These are phyloP conservation scores for Nomada hirtipes DNA, from an alignment of 2,888 invertebrate genomes.

Conservation along the genomic window DNA sequence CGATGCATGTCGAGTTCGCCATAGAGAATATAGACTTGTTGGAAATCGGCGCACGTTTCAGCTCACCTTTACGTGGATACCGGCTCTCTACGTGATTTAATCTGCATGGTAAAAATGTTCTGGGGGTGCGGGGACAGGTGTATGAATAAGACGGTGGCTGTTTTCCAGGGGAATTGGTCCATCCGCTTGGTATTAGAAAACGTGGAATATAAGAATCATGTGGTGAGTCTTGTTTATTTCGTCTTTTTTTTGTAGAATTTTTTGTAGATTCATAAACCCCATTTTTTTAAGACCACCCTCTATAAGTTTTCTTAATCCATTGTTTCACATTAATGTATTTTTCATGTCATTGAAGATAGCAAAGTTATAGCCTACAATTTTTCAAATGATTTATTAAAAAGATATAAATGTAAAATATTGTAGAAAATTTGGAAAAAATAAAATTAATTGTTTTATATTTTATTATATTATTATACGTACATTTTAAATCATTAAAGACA, in stretches of 20 bases:
- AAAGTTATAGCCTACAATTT: no score
- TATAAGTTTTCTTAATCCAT: no score
- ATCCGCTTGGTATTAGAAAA: not conserved
- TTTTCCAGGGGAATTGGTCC: conserved; percentile 2
- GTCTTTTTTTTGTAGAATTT: not conserved
- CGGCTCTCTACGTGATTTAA: conserved; percentile 56
- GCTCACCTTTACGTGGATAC: conserved; percentile 45
- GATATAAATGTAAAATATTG: no score
- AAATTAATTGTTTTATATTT: no score
- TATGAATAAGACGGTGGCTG: conserved; percentile 32
- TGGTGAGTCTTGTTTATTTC: not conserved
- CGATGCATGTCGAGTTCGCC: conserved; percentile 10
- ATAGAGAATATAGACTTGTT: conserved; percentile 24
- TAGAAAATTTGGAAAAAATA: no score
- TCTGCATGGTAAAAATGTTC: conserved; percentile 48
- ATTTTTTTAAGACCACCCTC: no score
- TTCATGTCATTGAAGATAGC: no score
- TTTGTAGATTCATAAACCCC: no score
- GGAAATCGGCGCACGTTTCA: conserved; percentile 47
- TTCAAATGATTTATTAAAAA: no score
- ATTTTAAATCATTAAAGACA: no score
- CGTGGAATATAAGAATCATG: not conserved
- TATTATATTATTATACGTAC: no score
- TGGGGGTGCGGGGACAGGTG: not conserved
- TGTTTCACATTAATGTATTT: no score